Base-by-base conservation (phyloP, 1,140 invertebrate genomes). In the Pygmarrhopalites habei region DNA sequence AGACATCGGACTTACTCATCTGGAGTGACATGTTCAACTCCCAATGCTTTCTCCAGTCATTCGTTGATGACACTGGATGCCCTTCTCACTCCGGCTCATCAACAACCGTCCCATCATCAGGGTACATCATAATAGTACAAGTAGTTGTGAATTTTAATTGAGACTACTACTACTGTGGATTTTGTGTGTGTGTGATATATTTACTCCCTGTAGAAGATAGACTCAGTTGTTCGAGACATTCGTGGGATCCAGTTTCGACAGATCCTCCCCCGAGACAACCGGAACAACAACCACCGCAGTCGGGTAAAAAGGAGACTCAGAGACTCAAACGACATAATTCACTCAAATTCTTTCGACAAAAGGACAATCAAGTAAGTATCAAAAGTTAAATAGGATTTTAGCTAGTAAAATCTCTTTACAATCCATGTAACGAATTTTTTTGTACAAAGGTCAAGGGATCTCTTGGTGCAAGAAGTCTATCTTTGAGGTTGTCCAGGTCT, bases 231-330 rank as follows among this genome's bases (percentile, higher is more conserved):
- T 61, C 59, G 3, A 47, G 49, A 17, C 29, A 43, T 10, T 61
- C 59, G 3, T 61, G 60, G 60, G 60, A 47, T 17, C 56, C 60
- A 17, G 53, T 25, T 46, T 26, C 26, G 32, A 56, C 60, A 2
- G 49, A n/a, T n/a, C n/a, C n/a, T n/a, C n/a, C n/a, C n/a, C n/a
- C n/a, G n/a, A n/a, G n/a, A n/a, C n/a, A n/a, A n/a, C n/a, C n/a
- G n/a, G n/a, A n/a, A n/a, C n/a, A n/a, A n/a, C n/a, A n/a, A n/a
- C n/a, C n/a, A n/a, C n/a, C n/a, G n/a, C 32, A 35, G 15, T 7
- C 32, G 32, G 5, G 5, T 5, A 35, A 15, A 15, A 35, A 15
- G 32, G 32, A 35, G 5, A 35, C 32, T 35, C 5, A 35, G 32
- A 35, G 15, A 35, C 32, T 35, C 32, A 35, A 35, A 35, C 32